A percentile compares a stretch with the other conserved stretches of the same genome.
phyloP scores from a whole-genome alignment of 2,113 vertebrate species.

The Chionis minor region DNA sequence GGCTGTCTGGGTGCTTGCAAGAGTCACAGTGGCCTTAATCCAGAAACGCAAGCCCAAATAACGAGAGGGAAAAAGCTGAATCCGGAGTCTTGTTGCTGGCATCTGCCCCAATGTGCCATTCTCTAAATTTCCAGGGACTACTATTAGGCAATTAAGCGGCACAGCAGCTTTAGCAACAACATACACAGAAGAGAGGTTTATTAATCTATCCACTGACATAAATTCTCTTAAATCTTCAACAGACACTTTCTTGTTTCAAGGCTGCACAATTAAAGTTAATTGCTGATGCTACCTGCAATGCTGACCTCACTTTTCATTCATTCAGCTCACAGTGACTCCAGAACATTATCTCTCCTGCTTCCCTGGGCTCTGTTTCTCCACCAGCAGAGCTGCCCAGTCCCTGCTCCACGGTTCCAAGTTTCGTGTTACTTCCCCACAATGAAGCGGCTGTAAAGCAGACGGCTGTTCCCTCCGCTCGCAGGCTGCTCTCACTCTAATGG shows the following conservation, averaged over 20 bases:
- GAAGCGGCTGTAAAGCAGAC: not conserved
- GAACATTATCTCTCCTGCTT: not conserved
- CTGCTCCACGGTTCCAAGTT: not conserved
- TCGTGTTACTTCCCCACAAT: not conserved
- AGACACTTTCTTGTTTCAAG: not conserved
- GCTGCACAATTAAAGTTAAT: not conserved
- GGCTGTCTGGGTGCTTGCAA: not conserved
- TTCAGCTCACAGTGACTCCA: not conserved
- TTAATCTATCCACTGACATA: not conserved
- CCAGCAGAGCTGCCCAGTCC: not conserved
- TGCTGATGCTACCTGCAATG: not conserved
- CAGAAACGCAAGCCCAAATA: not conserved
- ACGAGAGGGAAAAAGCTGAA: not conserved
- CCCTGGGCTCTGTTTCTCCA: not conserved
- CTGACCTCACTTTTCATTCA: not conserved
- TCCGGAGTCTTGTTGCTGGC: not conserved
- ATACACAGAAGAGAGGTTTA: not conserved
- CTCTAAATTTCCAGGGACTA: not conserved
- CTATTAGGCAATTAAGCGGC: not conserved
- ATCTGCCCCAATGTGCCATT: not conserved
- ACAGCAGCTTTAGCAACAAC: not conserved
- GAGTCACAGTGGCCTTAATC: not conserved
- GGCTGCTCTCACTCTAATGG: not conserved
- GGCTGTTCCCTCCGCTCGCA: fast-evolving
- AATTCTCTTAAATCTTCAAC: not conserved